Evolutionary conservation across 1,140 invertebrate species (phyloP), one percentile per base, ranked within the genome.

Genomic region (Schmidtea mediterranea): DNA sequence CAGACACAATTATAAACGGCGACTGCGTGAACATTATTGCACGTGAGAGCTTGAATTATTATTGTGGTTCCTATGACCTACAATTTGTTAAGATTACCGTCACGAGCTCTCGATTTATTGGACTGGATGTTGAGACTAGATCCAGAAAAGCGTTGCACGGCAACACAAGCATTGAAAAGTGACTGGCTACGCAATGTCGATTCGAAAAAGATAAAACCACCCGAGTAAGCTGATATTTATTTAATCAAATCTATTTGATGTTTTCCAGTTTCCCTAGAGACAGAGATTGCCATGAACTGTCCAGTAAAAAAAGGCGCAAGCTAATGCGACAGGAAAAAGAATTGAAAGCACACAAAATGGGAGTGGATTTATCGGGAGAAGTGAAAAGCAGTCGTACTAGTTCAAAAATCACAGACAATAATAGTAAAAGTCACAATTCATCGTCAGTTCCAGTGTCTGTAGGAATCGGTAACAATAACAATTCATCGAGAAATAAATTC

Each of bases 251-350:
- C 8, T 19, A 19, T 13, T 5, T 22, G 5, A 22, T 19, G 6
- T 52, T 52, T 57, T 65, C 51, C 65, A 84, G 81, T 79, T 81
- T 94, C 52, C 90, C 90, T 1, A 80, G 76, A 22, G 82, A 82
- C 75, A 89, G 95, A 71, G 90, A 97, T 69, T 97, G 90, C 66
- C 90, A 97, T 69, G 90, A 98, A 67, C 71, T 98, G 57, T 97
- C 89, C 89, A 86, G 82, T 55, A 98, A 97, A 65, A 58, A 59
- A 39, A 49, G 60, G n/a, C 66, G 66, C 50, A 59, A 59, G 49
- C 52, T 52, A 41, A 49, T 59, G 49, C 56, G 57, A 48, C 57
- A 62, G 48, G 53, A 58, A 45, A 46, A 53, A 49, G 57, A 56
- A 54, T 32, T 37, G 13, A 54, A 52, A 32, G 26, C 26, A 32